phyloP scores from a whole-genome alignment of 2,113 vertebrate species.

The Saccopteryx leptura region DNA sequence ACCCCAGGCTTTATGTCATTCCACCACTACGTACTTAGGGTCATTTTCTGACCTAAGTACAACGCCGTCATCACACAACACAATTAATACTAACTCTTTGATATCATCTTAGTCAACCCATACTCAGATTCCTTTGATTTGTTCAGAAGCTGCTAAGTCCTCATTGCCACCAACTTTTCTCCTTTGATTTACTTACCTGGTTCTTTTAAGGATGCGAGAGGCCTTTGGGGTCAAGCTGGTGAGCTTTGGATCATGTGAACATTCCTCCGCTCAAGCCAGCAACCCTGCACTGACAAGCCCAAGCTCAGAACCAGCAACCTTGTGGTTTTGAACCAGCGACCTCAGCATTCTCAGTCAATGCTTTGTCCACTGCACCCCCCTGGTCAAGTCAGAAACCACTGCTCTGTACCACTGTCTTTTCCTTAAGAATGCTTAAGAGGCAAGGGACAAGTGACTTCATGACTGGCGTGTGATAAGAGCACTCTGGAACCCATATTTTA shows the following conservation, averaged over 20 bases:
- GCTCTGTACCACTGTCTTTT: background rate
- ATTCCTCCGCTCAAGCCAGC: too few relatives aligned
- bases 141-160: background rate
- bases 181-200: background rate
- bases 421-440: background rate
- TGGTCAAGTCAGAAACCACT: background rate
- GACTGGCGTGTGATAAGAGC: background rate
- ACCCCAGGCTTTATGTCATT: background rate
- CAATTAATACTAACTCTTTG: background rate
- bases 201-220: background rate
- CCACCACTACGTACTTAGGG: background rate
- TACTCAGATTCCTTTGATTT: background rate
- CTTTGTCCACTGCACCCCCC: too few relatives aligned
- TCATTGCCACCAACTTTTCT: background rate
- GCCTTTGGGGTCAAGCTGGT: too few relatives aligned
- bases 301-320: too few relatives aligned
- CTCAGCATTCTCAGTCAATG: too few relatives aligned
- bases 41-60: background rate
- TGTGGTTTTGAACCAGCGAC: too few relatives aligned
- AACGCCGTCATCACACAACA: background rate
- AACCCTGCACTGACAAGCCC: too few relatives aligned
- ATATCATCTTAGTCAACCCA: background rate
- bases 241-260: too few relatives aligned
- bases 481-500: background rate
- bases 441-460: background rate